These are phyloP conservation scores for Synergus laeviventris DNA, from an alignment of 2,888 invertebrate genomes.

Conservation along the genomic window DNA sequence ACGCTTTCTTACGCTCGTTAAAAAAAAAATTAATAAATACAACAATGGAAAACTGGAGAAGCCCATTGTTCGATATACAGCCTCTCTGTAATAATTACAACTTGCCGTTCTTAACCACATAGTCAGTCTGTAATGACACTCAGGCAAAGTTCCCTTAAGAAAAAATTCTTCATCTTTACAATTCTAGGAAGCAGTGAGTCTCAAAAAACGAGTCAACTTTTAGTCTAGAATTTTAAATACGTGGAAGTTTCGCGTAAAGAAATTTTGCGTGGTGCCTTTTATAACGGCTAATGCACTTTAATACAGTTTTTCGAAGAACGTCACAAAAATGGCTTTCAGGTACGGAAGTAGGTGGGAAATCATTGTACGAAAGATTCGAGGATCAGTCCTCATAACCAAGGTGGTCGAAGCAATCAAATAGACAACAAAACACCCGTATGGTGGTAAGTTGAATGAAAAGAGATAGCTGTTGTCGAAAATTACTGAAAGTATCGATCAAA, in stretches of 20 bases:
- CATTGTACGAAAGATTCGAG: slow-evolving; percentile 33
- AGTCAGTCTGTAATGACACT: slow-evolving; percentile 34
- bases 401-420: slow-evolving; percentile 29
- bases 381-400: slow-evolving; percentile 7
- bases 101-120: slow-evolving; percentile 36
- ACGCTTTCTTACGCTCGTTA: slow-evolving; percentile 48
- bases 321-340: slow-evolving; percentile 61
- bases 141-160: slow-evolving; percentile 17
- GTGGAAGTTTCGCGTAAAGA: not conserved
- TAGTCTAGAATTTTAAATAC: not conserved
- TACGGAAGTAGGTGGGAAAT: slow-evolving; percentile 60
- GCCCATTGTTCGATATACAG: slow-evolving; percentile 38
- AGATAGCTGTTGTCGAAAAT: slow-evolving; percentile 16
- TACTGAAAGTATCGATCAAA: not conserved
- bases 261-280: slow-evolving; percentile 4
- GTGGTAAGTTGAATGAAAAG: not conserved
- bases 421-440: slow-evolving; percentile 10
- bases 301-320: slow-evolving; percentile 44
- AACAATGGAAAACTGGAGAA: slow-evolving; percentile 41
- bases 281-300: slow-evolving; percentile 38
- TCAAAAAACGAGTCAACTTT: slow-evolving; percentile 8
- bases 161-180: slow-evolving; percentile 31
- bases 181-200: slow-evolving; percentile 41
- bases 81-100: slow-evolving; percentile 35
- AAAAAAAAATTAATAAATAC: slow-evolving; percentile 41